Conservation (phyloP, 2,888 invertebrate species). For the Diplolepis rosae region DNA sequence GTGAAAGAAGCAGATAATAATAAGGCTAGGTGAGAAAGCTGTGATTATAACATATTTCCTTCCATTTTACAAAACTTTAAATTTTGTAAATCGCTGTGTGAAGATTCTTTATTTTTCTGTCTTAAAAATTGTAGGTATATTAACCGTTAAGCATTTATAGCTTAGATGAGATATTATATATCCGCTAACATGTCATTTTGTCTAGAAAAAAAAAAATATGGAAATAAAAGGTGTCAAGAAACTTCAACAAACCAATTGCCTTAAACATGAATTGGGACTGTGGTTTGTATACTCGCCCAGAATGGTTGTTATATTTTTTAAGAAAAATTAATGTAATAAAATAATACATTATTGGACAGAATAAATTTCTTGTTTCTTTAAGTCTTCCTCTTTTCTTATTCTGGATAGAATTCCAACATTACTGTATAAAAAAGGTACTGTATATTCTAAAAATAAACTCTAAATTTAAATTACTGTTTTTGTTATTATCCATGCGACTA, state of each 20-base stretch:
- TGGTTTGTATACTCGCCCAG: slow-evolving; percentile 48
- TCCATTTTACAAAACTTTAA: neutral
- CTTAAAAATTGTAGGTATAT: slow-evolving; percentile 33
- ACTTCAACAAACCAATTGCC: neutral
- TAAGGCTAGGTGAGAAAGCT: slow-evolving; percentile 40
- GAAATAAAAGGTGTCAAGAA: neutral
- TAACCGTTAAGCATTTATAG: slow-evolving; percentile 13
- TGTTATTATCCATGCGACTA: no score
- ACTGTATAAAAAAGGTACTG: no score
- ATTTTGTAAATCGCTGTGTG: neutral
- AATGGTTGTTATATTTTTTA: slow-evolving; percentile 43
- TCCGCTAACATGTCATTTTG: slow-evolving; percentile 26
- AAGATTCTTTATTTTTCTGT: slow-evolving; percentile 35
- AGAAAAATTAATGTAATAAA: slow-evolving; percentile 51
- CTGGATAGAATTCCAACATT: neutral
- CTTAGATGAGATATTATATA: slow-evolving; percentile 13
- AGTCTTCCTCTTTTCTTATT: slow-evolving; percentile 24
- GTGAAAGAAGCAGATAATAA: slow-evolving; percentile 20
- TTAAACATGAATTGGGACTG: slow-evolving; percentile 47
- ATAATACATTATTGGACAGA: slow-evolving; percentile 46
- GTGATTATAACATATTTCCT: slow-evolving; percentile 43
- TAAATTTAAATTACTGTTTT: no score
- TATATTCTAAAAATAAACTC: no score
- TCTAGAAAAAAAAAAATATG: neutral
- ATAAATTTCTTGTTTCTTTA: slow-evolving; percentile 31